Conservation (phyloP, 2,113 vertebrate genomes). For the Ginglymostoma cirratum region DNA sequence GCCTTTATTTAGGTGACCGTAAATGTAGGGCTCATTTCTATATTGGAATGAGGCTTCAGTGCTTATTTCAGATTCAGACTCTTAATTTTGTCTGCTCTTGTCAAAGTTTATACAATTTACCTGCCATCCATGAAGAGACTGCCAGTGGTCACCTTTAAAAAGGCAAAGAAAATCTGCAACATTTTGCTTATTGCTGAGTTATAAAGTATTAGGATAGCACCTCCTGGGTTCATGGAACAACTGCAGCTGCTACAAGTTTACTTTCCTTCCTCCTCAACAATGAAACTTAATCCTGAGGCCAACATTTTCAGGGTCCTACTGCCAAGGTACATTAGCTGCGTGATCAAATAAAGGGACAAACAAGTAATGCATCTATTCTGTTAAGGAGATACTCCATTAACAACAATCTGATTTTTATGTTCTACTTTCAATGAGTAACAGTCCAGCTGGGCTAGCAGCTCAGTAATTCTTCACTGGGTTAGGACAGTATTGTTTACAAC, state of each 20-base stretch:
- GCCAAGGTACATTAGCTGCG: background rate
- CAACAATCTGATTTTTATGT: background rate
- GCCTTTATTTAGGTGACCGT: background rate
- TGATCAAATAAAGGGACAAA: background rate
- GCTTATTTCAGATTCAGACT: background rate
- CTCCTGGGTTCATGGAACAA: background rate
- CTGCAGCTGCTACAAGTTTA: background rate
- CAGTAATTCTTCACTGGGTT: background rate
- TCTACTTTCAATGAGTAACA: background rate
- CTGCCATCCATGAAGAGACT: background rate
- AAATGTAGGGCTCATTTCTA: background rate
- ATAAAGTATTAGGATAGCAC: background rate
- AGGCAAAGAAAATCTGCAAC: background rate
- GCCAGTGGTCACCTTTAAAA: background rate
- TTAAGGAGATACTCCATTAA: background rate
- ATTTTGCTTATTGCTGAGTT: background rate
- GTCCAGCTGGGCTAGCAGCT: background rate
- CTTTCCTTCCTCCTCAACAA: background rate
- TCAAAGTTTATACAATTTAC: background rate
- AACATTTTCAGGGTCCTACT: background rate
- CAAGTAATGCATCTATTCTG: background rate
- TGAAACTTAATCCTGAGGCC: background rate
- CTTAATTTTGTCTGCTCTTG: background rate
- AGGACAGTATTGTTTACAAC: background rate
- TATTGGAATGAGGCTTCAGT: background rate